Conservation (phyloP, 1,140 invertebrate genomes). For the Rhyzopertha dominica region DNA sequence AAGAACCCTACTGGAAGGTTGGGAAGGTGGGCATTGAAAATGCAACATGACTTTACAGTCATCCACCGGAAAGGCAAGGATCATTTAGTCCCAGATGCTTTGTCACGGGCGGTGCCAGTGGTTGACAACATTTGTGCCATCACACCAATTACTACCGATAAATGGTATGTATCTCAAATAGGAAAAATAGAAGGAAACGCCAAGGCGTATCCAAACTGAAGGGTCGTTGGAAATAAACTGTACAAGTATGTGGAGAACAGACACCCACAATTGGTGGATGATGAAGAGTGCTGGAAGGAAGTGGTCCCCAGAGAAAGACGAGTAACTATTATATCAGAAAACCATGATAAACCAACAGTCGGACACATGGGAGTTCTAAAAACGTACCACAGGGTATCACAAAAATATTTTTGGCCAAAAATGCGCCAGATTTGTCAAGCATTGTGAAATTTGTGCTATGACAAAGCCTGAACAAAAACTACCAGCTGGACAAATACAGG, state of each 20-base stretch:
- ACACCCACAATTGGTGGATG: background rate
- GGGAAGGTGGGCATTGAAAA: constrained; percentile 41
- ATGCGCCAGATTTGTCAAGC: constrained; percentile 1
- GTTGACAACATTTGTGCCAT: background rate
- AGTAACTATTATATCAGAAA: constrained; percentile 17
- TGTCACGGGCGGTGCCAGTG: constrained; percentile 1
- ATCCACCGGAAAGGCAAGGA: constrained; percentile 39
- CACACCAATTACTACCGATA: constrained; percentile 1
- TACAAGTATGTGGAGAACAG: constrained; percentile 5
- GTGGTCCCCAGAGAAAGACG: constrained; percentile 19
- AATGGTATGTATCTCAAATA: constrained; percentile 32
- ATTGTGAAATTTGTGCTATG: background rate
- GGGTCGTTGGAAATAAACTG: constrained; percentile 8
- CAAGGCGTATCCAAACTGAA: constrained; percentile 24
- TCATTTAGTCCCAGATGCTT: constrained; percentile 27
- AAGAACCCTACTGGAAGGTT: constrained; percentile 43
- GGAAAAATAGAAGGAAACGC: constrained; percentile 35
- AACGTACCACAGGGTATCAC: constrained; percentile 15
- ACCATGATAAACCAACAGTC: constrained; percentile 21
- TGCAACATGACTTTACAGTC: constrained; percentile 30
- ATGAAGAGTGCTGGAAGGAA: constrained; percentile 21
- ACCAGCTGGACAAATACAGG: background rate
- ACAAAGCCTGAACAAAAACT: background rate
- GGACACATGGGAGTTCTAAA: constrained; percentile 31
- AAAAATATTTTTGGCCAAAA: constrained; percentile 12